Conservation (phyloP, 2,113 vertebrate genomes). For the Hyperopisus bebe region DNA sequence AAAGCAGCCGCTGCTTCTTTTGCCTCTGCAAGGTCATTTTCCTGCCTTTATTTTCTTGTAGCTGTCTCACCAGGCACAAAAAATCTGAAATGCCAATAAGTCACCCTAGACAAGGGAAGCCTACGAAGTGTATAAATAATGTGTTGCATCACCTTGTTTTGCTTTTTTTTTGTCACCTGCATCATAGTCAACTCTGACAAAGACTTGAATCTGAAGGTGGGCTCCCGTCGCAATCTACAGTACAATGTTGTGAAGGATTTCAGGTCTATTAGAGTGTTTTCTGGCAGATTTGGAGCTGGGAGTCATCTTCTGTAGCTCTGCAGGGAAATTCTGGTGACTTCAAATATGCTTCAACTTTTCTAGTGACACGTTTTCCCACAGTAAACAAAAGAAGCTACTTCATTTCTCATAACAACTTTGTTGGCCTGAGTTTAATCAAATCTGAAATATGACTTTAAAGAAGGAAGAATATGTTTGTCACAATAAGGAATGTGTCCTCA, state of each 20-base stretch:
- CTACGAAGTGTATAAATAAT: not conserved
- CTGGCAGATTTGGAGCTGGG: not conserved
- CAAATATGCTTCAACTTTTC: not conserved
- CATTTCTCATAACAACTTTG: not conserved
- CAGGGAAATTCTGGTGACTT: not conserved
- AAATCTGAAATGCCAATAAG: not conserved
- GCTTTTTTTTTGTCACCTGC: not conserved
- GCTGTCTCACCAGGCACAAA: not conserved
- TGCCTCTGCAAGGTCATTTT: not conserved
- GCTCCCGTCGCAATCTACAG: not conserved
- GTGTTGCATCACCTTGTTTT: not conserved
- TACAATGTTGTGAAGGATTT: not conserved
- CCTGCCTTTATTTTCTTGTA: not conserved
- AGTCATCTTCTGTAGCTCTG: not conserved
- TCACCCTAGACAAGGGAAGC: not conserved
- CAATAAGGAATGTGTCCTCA: constrained; percentile 38
- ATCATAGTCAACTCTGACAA: not conserved
- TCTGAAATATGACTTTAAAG: constrained; percentile 9
- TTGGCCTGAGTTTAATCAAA: not conserved
- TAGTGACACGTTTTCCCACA: not conserved
- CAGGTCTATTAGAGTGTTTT: not conserved
- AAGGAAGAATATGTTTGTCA: constrained; percentile 32
- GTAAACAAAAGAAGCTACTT: not conserved
- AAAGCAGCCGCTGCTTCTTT: not conserved
- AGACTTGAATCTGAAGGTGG: not conserved